These are phyloP conservation scores for Rhineura floridana DNA, from an alignment of 2,113 vertebrate genomes.

Conservation along the genomic window DNA sequence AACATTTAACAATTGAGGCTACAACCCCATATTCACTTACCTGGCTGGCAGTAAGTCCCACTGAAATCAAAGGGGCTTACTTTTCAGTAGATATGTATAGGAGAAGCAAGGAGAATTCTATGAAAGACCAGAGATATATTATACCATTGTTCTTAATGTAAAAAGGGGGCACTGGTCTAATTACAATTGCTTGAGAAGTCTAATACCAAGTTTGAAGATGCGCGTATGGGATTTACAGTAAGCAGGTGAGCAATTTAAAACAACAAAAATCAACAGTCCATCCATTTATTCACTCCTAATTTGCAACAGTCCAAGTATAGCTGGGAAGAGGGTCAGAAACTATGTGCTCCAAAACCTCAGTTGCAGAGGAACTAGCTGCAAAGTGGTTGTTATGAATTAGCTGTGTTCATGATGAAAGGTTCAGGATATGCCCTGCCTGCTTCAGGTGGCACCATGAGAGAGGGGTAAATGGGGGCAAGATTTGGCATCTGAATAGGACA, in stretches of 20 bases:
- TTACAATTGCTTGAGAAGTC: neutral
- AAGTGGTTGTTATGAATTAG: neutral
- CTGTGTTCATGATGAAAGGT: too few species aligned
- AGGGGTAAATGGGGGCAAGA: too few species aligned
- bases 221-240: neutral
- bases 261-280: neutral
- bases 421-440: too few species aligned
- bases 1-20: neutral
- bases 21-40: too few species aligned
- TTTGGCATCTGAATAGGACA: too few species aligned
- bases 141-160: neutral
- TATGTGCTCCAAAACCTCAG: too few species aligned
- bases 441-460: too few species aligned
- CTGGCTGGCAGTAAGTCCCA: too few species aligned
- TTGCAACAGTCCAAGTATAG: neutral
- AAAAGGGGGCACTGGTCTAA: neutral
- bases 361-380: neutral
- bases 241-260: neutral
- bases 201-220: neutral
- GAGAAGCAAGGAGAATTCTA: too few species aligned
- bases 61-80: too few species aligned
- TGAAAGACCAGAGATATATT: neutral
- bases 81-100: too few species aligned
- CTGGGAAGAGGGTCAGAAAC: neutral
- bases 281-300: neutral